A percentile compares a stretch with the other conserved stretches of the same genome.
These are phyloP conservation scores for Plutomurus gul DNA, from an alignment of 1,140 invertebrate species.

Conservation along the genomic window DNA sequence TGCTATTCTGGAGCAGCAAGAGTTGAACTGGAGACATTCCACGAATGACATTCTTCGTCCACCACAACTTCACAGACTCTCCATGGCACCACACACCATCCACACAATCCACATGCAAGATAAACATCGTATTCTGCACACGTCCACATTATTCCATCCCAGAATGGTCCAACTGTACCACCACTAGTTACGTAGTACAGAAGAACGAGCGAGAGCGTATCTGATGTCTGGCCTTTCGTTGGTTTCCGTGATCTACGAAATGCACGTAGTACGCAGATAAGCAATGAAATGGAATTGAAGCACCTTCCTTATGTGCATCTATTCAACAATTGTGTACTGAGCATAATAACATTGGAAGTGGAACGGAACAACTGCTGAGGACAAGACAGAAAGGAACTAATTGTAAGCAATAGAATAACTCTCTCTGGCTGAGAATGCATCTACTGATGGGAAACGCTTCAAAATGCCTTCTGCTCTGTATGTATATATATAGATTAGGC, in stretches of 20 bases:
- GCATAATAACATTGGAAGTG: neutral
- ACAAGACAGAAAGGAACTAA: too few relatives aligned
- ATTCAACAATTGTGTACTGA: neutral
- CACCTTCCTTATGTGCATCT: neutral
- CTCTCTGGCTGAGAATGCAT: too few relatives aligned
- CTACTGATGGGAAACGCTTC: conserved; percentile 10
- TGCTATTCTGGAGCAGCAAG: neutral
- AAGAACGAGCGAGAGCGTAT: neutral
- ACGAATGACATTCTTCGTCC: conserved; percentile 12
- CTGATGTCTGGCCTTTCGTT: too few relatives aligned
- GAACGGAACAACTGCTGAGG: neutral
- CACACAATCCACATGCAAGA: too few relatives aligned
- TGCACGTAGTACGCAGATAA: neutral
- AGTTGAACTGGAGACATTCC: conserved; percentile 1
- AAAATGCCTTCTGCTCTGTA: neutral
- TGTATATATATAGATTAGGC: neutral
- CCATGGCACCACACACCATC: too few relatives aligned
- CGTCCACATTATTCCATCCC: too few relatives aligned
- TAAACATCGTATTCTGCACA: too few relatives aligned
- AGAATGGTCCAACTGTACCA: too few relatives aligned
- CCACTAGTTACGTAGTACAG: too few relatives aligned
- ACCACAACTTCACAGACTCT: conserved; percentile 11
- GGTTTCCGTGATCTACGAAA: neutral
- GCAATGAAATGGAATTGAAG: neutral
- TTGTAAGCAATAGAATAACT: too few relatives aligned